Evolutionary conservation across 2,797 vertebrate species (phyloP), one percentile per base, ranked within the genome.

Genomic region (Ctenopoma kingsleyae): DNA sequence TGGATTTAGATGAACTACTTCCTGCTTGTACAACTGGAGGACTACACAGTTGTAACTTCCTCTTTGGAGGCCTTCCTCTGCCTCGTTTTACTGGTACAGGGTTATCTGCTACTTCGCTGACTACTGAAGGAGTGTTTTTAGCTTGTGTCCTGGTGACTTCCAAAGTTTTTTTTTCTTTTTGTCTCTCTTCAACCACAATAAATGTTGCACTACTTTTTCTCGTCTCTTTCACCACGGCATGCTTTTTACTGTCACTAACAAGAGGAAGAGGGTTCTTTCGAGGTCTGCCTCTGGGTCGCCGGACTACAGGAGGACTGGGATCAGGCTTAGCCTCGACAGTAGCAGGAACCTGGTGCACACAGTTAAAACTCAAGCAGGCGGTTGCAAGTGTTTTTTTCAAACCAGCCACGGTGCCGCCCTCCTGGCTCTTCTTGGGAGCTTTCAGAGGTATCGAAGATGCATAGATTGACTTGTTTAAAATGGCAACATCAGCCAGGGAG

Each of bases 61-160:
- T 83, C 60, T 73, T 88, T 0, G 59, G 80, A 3, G 91, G 90
- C 22, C 91, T 66, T 52, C 91, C 90, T 75, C 81, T 76, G 35
- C 63, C 6, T 30, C 83, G 67, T 22, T 62, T 91, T 25, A 10
- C 41, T 0, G 63, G 46, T 2, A 2, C 23, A 0, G 57, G 46
- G 19, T 0, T 22, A 6, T 23, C 38, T 5, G 22, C 9, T 5
- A 4, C 35, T 6, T 19, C n/a, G 0, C 2, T 0, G 5, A 4
- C 53, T 5, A 0, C 6, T 5, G 0, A 53, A 0, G 57, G 2
- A 0, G 8, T 10, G 13, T 19, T 16, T 4, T 6, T 20, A 1
- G 4, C 53, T 51, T 3, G 25, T 7, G 0, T 19, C 23, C 55
- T 10, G 1, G 9, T 12, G 22, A 10, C 11, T 13, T 49, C 12